A percentile compares a stretch with the other conserved stretches of the same genome.
These are phyloP conservation scores for Napeogenes sylphis DNA, from an alignment of 2,888 invertebrate species.

Conservation along the genomic window DNA sequence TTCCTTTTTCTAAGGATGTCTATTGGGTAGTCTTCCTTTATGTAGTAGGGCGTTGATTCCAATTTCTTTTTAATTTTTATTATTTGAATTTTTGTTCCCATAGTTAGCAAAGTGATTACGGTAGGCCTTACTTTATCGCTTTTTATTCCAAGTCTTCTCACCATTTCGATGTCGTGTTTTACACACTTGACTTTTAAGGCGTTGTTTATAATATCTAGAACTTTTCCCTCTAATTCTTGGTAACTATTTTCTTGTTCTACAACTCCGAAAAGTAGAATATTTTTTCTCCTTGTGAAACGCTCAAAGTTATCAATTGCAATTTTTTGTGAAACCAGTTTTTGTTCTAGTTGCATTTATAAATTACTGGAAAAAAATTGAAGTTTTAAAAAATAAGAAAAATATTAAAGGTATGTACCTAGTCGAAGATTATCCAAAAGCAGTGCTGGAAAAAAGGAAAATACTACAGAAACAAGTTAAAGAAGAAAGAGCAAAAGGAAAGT, in stretches of 20 bases:
- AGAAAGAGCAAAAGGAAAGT: no score
- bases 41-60: slow-evolving; percentile 24
- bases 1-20: not conserved
- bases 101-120: not conserved
- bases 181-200: no score
- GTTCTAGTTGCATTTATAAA: slow-evolving; percentile 7
- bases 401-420: no score
- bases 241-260: slow-evolving; percentile 16
- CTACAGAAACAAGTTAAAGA: no score
- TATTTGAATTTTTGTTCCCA: slow-evolving; percentile 7
- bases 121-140: no score
- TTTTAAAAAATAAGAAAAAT: no score
- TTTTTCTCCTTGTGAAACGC: slow-evolving; percentile 5
- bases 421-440: no score
- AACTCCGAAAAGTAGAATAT: slow-evolving; percentile 17
- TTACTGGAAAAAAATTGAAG: no score
- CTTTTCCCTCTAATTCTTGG: slow-evolving; percentile 5
- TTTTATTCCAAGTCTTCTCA: no score
- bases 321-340: slow-evolving; percentile 13
- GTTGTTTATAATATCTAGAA: not conserved
- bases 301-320: slow-evolving; percentile 11
- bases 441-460: no score
- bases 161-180: no score
- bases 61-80: slow-evolving; percentile 31
- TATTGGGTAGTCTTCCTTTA: slow-evolving; percentile 20